These are phyloP conservation scores for Plusia festucae DNA, from an alignment of 2,888 invertebrate genomes.

Conservation along the genomic window DNA sequence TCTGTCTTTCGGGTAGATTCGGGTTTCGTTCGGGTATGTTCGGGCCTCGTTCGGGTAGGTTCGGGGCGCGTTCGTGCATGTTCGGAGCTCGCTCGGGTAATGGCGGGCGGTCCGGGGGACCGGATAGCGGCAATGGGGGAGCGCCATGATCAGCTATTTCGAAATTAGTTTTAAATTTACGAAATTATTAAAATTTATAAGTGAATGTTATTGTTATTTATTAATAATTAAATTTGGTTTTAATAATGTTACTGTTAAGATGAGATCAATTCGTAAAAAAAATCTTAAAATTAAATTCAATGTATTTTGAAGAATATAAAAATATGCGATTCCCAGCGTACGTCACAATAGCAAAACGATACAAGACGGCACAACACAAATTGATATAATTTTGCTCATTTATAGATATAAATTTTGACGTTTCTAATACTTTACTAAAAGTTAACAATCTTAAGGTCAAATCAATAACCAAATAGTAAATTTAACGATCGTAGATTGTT, in stretches of 20 bases:
- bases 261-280: no score
- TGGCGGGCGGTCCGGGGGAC: conserved; percentile 71
- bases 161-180: conserved; percentile 40
- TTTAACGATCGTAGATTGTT: no score
- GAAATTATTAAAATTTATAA: no score
- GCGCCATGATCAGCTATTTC: conserved; percentile 68
- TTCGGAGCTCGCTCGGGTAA: conserved; percentile 68
- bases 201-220: neutral
- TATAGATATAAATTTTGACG: neutral
- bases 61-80: conserved; percentile 69
- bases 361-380: neutral
- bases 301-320: no score
- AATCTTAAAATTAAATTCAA: no score
- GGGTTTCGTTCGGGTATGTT: conserved; percentile 45
- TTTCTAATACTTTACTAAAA: no score
- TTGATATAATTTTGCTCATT: neutral
- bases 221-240: no score
- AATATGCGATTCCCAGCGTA: neutral
- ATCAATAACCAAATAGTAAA: no score
- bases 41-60: conserved; percentile 58
- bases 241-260: no score
- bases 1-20: conserved; percentile 15
- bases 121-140: conserved; percentile 76
- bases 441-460: no score
- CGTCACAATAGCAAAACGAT: neutral